These are phyloP conservation scores for Rhagonycha fulva DNA, from an alignment of 2,888 invertebrate genomes.

Conservation along the genomic window DNA sequence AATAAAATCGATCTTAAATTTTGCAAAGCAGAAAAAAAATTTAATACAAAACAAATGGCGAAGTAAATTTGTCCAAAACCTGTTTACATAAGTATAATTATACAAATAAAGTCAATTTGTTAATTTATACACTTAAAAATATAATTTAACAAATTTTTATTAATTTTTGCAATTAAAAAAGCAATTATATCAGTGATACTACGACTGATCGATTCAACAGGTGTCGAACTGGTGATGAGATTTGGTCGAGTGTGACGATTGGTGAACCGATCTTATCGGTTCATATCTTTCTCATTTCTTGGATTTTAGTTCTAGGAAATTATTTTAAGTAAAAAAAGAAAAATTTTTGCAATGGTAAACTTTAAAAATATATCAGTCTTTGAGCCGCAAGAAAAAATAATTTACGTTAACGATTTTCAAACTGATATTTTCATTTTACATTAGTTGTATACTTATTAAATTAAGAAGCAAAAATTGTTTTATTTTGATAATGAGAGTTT, in stretches of 20 bases:
- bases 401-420: too few relatives aligned
- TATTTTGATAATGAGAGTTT: too few relatives aligned
- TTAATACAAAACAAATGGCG: not conserved
- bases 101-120: not conserved
- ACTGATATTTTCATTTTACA: too few relatives aligned
- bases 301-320: too few relatives aligned
- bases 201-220: not conserved
- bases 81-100: not conserved
- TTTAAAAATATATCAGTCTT: too few relatives aligned
- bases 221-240: not conserved
- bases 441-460: too few relatives aligned
- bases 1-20: not conserved
- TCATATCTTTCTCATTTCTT: too few relatives aligned
- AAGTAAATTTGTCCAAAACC: not conserved
- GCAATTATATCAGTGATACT: not conserved
- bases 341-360: too few relatives aligned
- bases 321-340: too few relatives aligned
- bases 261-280: not conserved
- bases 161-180: not conserved
- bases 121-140: not conserved
- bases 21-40: not conserved
- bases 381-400: too few relatives aligned
- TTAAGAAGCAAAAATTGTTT: too few relatives aligned
- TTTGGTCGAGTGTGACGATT: not conserved
- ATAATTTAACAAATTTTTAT: not conserved